phyloP scores from a whole-genome alignment of 2,888 invertebrate species.

The Enchytraeus crypticus region DNA sequence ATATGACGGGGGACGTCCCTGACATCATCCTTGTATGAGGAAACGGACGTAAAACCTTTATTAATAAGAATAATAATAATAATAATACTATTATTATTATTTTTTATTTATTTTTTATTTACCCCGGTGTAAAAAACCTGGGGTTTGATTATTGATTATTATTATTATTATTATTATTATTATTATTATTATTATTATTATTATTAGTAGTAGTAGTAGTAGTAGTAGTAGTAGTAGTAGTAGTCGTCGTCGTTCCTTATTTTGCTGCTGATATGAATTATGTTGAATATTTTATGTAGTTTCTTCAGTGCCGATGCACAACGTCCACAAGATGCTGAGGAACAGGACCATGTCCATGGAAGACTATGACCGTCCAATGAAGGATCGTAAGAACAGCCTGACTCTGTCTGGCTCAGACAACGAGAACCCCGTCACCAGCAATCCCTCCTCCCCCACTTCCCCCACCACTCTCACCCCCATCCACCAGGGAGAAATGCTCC shows the following conservation, averaged over 20 bases:
- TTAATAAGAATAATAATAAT: too few relatives aligned
- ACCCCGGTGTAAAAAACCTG: too few relatives aligned
- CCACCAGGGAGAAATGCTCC: too few relatives aligned
- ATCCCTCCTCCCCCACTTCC: not conserved
- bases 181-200: not conserved
- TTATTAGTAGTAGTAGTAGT: not conserved
- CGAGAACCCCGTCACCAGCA: not conserved
- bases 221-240: too few relatives aligned
- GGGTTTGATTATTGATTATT: not conserved
- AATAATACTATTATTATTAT: too few relatives aligned
- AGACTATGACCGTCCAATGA: constrained; percentile 42
- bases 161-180: not conserved
- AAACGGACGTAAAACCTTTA: too few relatives aligned
- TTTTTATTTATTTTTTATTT: too few relatives aligned
- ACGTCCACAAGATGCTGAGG: constrained; percentile 52
- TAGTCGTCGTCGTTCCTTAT: too few relatives aligned
- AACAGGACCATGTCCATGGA: constrained; percentile 54
- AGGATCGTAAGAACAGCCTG: constrained; percentile 53
- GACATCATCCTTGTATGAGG: too few relatives aligned
- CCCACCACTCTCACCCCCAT: not conserved
- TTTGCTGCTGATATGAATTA: too few relatives aligned
- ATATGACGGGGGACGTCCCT: too few relatives aligned
- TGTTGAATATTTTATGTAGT: constrained; percentile 43
- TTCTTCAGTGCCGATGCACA: constrained; percentile 71
- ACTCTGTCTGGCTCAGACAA: constrained; percentile 19